A percentile compares a stretch with the other conserved stretches of the same genome.
Conservation (phyloP, 2,797 vertebrate genomes). For the Myotis vivesi region DNA sequence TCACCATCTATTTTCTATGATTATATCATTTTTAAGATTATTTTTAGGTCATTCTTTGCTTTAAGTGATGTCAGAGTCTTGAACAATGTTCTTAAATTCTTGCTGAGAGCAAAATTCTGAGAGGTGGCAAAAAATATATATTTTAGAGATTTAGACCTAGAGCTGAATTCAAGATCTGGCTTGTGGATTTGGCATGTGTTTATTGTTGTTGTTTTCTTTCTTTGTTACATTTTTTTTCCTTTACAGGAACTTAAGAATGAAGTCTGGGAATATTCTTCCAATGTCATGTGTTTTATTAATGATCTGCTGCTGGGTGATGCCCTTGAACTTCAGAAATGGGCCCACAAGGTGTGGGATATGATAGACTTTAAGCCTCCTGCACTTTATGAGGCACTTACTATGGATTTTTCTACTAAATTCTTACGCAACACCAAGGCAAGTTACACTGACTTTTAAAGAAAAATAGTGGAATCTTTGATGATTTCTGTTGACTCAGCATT, state of each 20-base stretch:
- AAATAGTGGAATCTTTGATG: neutral
- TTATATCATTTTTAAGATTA: neutral
- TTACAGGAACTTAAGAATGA: conserved; percentile 90
- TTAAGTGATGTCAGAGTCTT: neutral
- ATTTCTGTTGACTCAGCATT: conserved; percentile 4
- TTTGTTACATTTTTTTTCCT: conserved; percentile 15
- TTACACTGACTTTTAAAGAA: conserved; percentile 50
- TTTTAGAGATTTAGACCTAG: neutral
- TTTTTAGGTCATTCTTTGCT: neutral
- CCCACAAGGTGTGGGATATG: conserved; percentile 86
- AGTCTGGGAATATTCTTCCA: conserved; percentile 88
- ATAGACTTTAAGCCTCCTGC: conserved; percentile 79
- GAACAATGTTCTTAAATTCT: conserved; percentile 24
- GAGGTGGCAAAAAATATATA: neutral
- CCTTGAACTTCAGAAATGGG: conserved; percentile 87
- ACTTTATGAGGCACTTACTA: conserved; percentile 85
- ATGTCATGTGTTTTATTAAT: conserved; percentile 90
- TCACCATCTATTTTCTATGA: neutral
- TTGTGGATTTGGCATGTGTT: conserved; percentile 3
- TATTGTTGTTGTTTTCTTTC: neutral
- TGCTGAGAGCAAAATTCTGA: conserved; percentile 57
- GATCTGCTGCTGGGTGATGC: conserved; percentile 88
- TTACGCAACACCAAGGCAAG: conserved; percentile 89
- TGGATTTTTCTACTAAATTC: conserved; percentile 87
- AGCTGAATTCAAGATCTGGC: neutral